Evolutionary conservation across 2,113 vertebrate species (phyloP), one percentile per base, ranked within the genome.

Genomic region (Rhabdomys dilectus): DNA sequence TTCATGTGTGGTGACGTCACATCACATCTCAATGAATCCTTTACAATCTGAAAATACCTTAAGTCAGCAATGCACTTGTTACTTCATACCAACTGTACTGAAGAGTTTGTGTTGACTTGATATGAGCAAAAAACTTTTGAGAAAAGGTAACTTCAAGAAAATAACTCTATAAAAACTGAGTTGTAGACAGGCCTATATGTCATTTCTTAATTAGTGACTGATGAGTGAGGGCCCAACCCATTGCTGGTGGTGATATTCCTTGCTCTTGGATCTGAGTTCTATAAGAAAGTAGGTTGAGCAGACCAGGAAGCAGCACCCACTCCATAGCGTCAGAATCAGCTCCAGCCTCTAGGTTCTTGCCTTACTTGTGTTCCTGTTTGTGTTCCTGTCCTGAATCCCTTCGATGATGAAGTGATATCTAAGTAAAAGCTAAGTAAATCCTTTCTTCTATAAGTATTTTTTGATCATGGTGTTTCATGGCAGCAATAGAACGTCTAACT

Each of bases 211-310:
- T 45, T 45, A 45, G 22, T 75, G 39, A 75, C 26, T 42, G 8
- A 42, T 24, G 39, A 26, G 3, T 22, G 39, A 75, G 22, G 39
- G 21, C 21, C 39, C 1, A 13, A 1, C 4, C 22, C 19, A 13
- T 75, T 75, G 73, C 26, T 3, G 8, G 34, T 6, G 15, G 21
- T 75, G 73, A 11, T 22, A 75, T 75, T 4, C n/a, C 72, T 42
- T 3, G 21, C 0, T 1, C 42, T 8, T 39, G 8, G 21, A 3
- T 39, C n/a, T 39, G n/a, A 4, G 21, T 75, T 39, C 72, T 11
- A 24, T 42, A 75, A 39, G 7, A 22, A 73, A 73, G 70, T 7
- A 39, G 19, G 17, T 19, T 73, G 70, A 42, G 36, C 8, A 75
- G 26, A 22, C 1, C 11, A 75, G n/a, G 42, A 75, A 42, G 22